Base-by-base conservation (phyloP, 2,888 invertebrate genomes). In the Scaptomyza flava region DNA sequence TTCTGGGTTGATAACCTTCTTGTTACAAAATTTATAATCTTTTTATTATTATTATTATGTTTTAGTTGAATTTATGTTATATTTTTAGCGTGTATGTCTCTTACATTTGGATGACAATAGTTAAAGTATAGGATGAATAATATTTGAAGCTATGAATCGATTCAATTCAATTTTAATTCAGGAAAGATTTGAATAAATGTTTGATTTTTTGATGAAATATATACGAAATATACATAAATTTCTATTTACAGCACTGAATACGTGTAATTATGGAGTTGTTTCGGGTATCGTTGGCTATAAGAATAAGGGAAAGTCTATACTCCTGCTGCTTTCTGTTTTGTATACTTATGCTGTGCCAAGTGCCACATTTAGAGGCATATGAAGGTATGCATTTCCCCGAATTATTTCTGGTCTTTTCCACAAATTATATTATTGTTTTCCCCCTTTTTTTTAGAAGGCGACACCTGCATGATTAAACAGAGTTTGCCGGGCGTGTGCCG, bases 401-500 rank as follows among this genome's bases (percentile, higher is more conserved):
- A n/a, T 9, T 9, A 8, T 30, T 20, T 9, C 9, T 11, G 1
- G 34, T n/a, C 14, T 14, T 3, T 8, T 8, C 8, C 8, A 8
- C 14, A 6, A 7, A 17, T 3, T 38, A 8, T 38, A 8, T 38
- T 7, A 14, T 12, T 38, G 6, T 14, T 6, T 7, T 3, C 1
- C 20, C 1, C 3, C 6, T 14, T n/a, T 8, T 2, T 8, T 66
- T 1, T 50, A 81, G 87, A 66, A n/a, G 87, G 87, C n/a, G 69
- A 79, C 7, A 1, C 45, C 0, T 82, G 82, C 14, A 36, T 12
- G 12, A 9, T 87, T 2, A 77, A 62, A 33, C 14, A 3, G 0
- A 67, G 50, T 6, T n/a, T 70, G 6, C 27, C 65, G 2, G 91
- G 91, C 3, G 47, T 79, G 0, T 91, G 91, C 36, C 72, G 34